Base-by-base conservation (phyloP, 1,140 invertebrate genomes). In the Laupala kohalensis region DNA sequence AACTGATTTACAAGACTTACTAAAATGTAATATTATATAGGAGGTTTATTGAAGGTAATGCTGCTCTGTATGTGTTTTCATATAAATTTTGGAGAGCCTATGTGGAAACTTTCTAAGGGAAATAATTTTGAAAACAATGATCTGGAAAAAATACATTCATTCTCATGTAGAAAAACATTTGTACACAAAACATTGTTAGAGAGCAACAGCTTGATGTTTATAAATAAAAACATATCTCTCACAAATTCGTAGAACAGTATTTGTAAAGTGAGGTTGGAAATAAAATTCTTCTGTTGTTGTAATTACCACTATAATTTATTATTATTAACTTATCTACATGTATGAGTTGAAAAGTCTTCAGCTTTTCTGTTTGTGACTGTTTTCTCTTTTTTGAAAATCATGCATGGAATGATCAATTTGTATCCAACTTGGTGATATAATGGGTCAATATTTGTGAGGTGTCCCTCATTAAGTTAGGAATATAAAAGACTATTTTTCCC, bases 261-360 rank as follows among this genome's bases (percentile, higher is more conserved):
- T 72, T 72, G 71, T 72, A 72, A 63, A 68, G 28, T 72, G 64
- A 68, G 67, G 71, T 72, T 72, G 67, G 28, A 68, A 72, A 72
- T 68, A 68, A 68, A 68, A 69, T 27, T 15, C 64, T 65, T 72
- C 30, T 64, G 29, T 63, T 72, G 71, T 72, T 72, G 67, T 72
- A 66, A 64, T 37, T 25, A 27, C 5, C 24, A 9, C 37, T 53
- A 53, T 19, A 53, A 13, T 53, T n/a, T n/a, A n/a, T 53, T 53
- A 53, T 53, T 53, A 19, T 53, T 1, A 53, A 53, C 37, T 13
- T 53, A 53, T 13, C 19, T 53, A 53, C 19, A 53, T n/a, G n/a
- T n/a, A n/a, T n/a, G n/a, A n/a, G n/a, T n/a, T n/a, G n/a, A n/a
- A n/a, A n/a, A n/a, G n/a, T n/a, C n/a, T n/a, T n/a, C n/a, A n/a